These are phyloP conservation scores for Calypte anna DNA, from an alignment of 2,113 vertebrate genomes.

Conservation along the genomic window DNA sequence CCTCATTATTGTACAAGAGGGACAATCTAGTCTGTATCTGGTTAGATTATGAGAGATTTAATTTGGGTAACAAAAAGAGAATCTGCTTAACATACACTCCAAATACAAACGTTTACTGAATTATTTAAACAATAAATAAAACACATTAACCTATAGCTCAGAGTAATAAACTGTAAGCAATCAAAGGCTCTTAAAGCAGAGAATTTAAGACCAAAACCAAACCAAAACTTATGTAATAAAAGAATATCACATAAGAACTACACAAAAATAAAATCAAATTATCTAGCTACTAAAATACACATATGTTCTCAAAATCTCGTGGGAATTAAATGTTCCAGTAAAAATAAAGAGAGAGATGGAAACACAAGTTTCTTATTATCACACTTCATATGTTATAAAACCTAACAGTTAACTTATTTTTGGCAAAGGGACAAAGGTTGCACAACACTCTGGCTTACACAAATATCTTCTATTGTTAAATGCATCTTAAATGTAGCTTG, in stretches of 20 bases:
- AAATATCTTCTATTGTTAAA: slow-evolving; percentile 81
- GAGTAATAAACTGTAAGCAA: slow-evolving; percentile 33
- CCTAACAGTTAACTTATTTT: slow-evolving; percentile 83
- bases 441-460: slow-evolving; percentile 75
- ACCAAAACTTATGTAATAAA: slow-evolving; percentile 55
- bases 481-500: slow-evolving; percentile 74
- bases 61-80: not conserved
- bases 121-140: slow-evolving; percentile 36
- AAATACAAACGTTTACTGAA: slow-evolving; percentile 9
- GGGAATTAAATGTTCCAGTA: slow-evolving; percentile 80
- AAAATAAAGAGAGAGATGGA: slow-evolving; percentile 80
- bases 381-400: slow-evolving; percentile 86
- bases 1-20: not conserved
- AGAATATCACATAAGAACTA: slow-evolving; percentile 59
- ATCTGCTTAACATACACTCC: not conserved
- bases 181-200: slow-evolving; percentile 41
- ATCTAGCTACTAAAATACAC: slow-evolving; percentile 80
- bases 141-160: slow-evolving; percentile 24
- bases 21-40: not conserved
- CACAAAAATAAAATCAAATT: slow-evolving; percentile 73
- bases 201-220: slow-evolving; percentile 57
- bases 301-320: slow-evolving; percentile 71
- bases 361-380: slow-evolving; percentile 91
- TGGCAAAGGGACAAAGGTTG: slow-evolving; percentile 81
- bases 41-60: not conserved